A percentile compares a stretch with the other conserved stretches of the same genome.
Evolutionary conservation across 2,888 invertebrate species (phyloP).

Genomic region (Synanthedon vespiformis): DNA sequence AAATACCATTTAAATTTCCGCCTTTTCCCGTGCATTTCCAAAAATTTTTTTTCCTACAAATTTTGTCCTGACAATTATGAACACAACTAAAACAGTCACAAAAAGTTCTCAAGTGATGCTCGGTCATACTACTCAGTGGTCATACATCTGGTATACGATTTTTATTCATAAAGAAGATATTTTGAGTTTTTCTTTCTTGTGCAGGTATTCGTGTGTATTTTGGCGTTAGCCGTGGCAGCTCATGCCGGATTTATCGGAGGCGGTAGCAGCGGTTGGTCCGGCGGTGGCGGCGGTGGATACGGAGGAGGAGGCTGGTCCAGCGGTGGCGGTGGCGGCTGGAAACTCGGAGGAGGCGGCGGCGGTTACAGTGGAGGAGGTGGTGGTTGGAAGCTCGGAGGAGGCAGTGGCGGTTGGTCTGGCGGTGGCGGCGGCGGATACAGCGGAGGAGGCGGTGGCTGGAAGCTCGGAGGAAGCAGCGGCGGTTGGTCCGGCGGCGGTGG

Average conservation of each 20-base stretch:
- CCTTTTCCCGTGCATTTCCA: too few species aligned
- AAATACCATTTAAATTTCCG: too few species aligned
- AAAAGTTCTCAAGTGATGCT: too few species aligned
- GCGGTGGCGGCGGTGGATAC: slow-evolving; percentile 3
- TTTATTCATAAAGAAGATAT: neutral
- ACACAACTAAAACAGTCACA: too few species aligned
- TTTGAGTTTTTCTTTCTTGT: neutral
- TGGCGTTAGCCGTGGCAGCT: slow-evolving; percentile 46
- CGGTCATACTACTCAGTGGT: too few species aligned
- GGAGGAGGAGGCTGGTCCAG: slow-evolving; percentile 11
- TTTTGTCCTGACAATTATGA: too few species aligned
- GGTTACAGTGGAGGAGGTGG: slow-evolving; percentile 17
- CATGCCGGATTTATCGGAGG: slow-evolving; percentile 49
- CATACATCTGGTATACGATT: too few species aligned
- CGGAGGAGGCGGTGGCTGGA: slow-evolving; percentile 28
- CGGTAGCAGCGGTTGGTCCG: slow-evolving; percentile 10
- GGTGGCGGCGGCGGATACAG: slow-evolving; percentile 13
- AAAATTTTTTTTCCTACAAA: too few species aligned
- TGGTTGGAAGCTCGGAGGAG: slow-evolving; percentile 25
- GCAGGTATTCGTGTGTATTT: slow-evolving; percentile 58
- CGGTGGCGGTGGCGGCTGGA: slow-evolving; percentile 22
- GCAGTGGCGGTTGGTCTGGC: slow-evolving; percentile 23
- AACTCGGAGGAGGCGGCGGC: slow-evolving; percentile 18
- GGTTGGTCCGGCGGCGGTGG: slow-evolving; percentile 24
- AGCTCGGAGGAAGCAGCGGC: slow-evolving; percentile 23